These are phyloP conservation scores for Liolophura sinensis DNA, from an alignment of 1,140 invertebrate genomes.

Conservation along the genomic window DNA sequence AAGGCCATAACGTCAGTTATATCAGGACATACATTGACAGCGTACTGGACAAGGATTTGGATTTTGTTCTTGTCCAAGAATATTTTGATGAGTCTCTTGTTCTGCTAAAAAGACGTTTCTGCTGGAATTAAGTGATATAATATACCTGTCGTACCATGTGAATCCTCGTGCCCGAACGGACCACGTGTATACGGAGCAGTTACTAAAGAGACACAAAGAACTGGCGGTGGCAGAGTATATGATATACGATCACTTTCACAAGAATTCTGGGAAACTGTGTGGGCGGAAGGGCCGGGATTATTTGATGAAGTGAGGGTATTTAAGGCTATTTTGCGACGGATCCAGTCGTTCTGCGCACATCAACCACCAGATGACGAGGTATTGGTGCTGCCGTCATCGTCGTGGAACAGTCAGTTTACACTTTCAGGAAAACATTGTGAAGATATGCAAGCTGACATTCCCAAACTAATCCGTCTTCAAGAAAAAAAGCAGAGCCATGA, in stretches of 20 bases:
- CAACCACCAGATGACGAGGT: too few species aligned
- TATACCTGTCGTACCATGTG: slow-evolving; percentile 26
- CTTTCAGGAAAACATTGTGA: too few species aligned
- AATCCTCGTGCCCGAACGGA: slow-evolving; percentile 9
- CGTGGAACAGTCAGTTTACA: too few species aligned
- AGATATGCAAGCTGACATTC: too few species aligned
- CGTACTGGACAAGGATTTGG: slow-evolving; percentile 56
- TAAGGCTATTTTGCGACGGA: slow-evolving; percentile 11
- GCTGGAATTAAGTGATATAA: slow-evolving; percentile 59
- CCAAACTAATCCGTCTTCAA: too few species aligned
- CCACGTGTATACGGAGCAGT: background rate
- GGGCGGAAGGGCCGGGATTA: slow-evolving; percentile 13
- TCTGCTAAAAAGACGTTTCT: slow-evolving; percentile 58
- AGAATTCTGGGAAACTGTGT: slow-evolving; percentile 17
- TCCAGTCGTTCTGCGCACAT: slow-evolving; percentile 18
- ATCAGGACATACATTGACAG: slow-evolving; percentile 14
- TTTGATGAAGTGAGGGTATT: slow-evolving; percentile 23
- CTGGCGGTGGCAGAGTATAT: slow-evolving; percentile 19
- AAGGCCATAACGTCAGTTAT: slow-evolving; percentile 5
- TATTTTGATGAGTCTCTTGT: slow-evolving; percentile 63
- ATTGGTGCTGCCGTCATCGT: too few species aligned
- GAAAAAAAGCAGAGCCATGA: too few species aligned
- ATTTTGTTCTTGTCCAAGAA: slow-evolving; percentile 62
- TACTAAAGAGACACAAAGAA: slow-evolving; percentile 10
- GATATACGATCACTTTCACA: slow-evolving; percentile 28